A percentile compares a stretch with the other conserved stretches of the same genome.
These are phyloP conservation scores for Herpailurus yagouaroundi DNA, from an alignment of 2,113 vertebrate genomes.

Conservation along the genomic window DNA sequence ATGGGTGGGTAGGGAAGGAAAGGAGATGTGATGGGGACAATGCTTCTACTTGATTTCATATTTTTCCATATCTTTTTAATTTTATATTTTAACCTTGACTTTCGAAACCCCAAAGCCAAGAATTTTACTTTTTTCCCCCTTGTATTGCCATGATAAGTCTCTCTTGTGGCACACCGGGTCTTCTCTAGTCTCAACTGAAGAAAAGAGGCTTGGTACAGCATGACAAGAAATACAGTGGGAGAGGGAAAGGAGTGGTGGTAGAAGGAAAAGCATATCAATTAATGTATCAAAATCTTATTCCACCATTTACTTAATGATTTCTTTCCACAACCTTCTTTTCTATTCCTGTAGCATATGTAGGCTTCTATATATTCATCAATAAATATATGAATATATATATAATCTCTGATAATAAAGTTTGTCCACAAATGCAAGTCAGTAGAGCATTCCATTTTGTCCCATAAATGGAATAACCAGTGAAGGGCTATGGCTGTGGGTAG, in stretches of 20 bases:
- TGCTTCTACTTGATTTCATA: not conserved
- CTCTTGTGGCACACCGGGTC: not conserved
- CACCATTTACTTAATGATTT: not conserved
- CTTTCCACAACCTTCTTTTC: not conserved
- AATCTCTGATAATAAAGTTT: not conserved
- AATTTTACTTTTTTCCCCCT: not conserved
- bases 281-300: not conserved
- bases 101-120: conserved; percentile 17
- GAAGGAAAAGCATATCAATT: not conserved
- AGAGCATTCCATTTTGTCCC: not conserved
- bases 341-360: not conserved
- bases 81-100: conserved; percentile 43
- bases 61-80: not conserved
- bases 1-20: not conserved
- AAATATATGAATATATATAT: not conserved
- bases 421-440: not conserved
- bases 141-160: not conserved
- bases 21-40: not conserved
- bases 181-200: not conserved
- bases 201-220: not conserved
- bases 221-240: not conserved
- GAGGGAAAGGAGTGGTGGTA: no score
- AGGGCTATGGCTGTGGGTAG: not conserved
- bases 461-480: not conserved
- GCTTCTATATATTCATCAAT: not conserved